phyloP scores from a whole-genome alignment of 2,797 vertebrate genomes.

The Adrianichthys oophorus region DNA sequence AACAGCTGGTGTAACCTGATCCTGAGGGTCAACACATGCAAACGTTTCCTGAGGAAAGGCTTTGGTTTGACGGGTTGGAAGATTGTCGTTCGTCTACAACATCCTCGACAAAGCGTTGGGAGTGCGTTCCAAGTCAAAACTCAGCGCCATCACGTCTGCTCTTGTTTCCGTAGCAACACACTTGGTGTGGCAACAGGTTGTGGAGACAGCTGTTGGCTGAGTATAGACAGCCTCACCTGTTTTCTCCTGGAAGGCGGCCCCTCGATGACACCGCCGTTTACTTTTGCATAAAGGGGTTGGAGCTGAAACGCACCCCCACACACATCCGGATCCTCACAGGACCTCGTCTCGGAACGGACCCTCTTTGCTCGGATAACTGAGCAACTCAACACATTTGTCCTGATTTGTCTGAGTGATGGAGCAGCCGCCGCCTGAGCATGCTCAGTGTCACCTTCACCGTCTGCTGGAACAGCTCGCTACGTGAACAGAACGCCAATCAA shows the following conservation, averaged over 20 bases:
- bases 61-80: neutral
- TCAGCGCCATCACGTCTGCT: conserved; percentile 1
- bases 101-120: neutral
- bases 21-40: conserved; percentile 22
- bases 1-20: conserved; percentile 41
- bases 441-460: conserved; percentile 55
- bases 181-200: conserved; percentile 9
- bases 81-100: neutral
- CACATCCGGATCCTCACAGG: conserved; percentile 8
- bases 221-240: conserved; percentile 61
- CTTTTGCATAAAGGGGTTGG: conserved; percentile 38
- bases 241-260: conserved; percentile 17
- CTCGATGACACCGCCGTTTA: conserved; percentile 19
- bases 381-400: conserved; percentile 2
- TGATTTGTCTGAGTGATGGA: conserved; percentile 25
- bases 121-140: neutral
- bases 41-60: conserved; percentile 8
- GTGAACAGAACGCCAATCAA: conserved; percentile 35
- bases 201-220: conserved; percentile 50
- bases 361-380: conserved; percentile 14
- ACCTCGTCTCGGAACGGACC: conserved; percentile 14
- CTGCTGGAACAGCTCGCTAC: conserved; percentile 17
- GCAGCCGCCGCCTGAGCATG: conserved; percentile 21
- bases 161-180: conserved; percentile 32
- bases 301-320: conserved; percentile 27